Base-by-base conservation (phyloP, 1,140 invertebrate genomes). In the Chrysomallon squamiferum region DNA sequence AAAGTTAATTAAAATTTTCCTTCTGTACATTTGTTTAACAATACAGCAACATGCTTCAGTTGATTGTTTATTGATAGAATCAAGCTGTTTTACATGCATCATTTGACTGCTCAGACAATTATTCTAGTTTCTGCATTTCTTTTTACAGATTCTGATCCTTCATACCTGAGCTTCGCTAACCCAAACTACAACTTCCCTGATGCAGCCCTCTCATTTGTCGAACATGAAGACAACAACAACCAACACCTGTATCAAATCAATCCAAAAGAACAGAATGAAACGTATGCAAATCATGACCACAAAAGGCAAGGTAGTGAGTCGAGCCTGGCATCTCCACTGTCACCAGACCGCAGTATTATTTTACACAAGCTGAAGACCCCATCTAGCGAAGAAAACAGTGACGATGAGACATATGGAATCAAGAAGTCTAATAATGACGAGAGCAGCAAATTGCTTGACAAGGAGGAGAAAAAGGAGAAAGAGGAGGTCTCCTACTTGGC, bases 111-210 rank as follows among this genome's bases (percentile, higher is more conserved):
- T n/a, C n/a, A n/a, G n/a, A n/a, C n/a, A 38, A 38, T 5, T 38
- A 38, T 7, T 7, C 35, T 7, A 7, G 35, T 38, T 38, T 38
- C 35, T 38, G 35, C 5, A 65, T 45, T 66, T 20, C 59, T 60
- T 41, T 58, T 71, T 71, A 54, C 76, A 78, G 76, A 78, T 43
- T 56, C 71, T 18, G 76, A 78, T 52, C 65, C 75, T n/a, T 76
- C 71, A 15, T 77, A 76, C 56, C 59, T 75, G n/a, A 79, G 77
- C 59, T 79, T 77, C 62, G 64, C 77, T 64, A 79, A 79, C 60
- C 77, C 77, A 18, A 79, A 79, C 64, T 79, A 79, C 33, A 71
- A 72, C 54, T 72, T 74, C 59, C 72, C 73, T 49, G 73, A 71
- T 22, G 29, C 64, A 11, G 63, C 65, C 5, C 68, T 69, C 58